Conservation (phyloP, 2,797 vertebrate genomes). For the Phalloptychus januarius region DNA sequence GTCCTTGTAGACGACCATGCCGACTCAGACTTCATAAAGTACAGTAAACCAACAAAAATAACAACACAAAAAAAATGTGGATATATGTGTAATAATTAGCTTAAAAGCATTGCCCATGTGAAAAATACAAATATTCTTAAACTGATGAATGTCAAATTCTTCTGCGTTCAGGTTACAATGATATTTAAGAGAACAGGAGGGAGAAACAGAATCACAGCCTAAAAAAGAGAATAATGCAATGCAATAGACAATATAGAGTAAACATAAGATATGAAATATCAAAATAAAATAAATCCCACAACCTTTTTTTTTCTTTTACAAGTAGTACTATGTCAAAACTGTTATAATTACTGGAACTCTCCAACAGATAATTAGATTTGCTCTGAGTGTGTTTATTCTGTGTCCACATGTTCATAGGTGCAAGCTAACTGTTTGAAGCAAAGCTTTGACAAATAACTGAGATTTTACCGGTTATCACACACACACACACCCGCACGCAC, state of each 20-base stretch:
- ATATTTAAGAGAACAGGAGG: neutral
- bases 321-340: conserved; percentile 14
- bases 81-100: neutral
- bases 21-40: neutral
- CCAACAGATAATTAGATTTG: conserved; percentile 45
- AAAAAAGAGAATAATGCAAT: neutral
- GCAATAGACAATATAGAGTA: neutral
- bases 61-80: neutral
- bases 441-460: conserved; percentile 45
- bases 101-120: neutral
- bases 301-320: neutral
- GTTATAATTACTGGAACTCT: conserved; percentile 24
- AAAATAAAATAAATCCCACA: neutral
- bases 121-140: neutral
- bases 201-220: neutral
- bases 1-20: neutral
- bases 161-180: neutral
- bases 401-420: conserved; percentile 2
- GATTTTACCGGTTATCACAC: conserved; percentile 20
- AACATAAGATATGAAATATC: neutral
- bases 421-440: conserved; percentile 28
- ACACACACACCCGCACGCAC: conserved; percentile 27
- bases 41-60: neutral
- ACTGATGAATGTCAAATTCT: neutral
- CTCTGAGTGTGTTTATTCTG: neutral